A percentile compares a stretch with the other conserved stretches of the same genome.
Evolutionary conservation across 2,113 vertebrate genomes (phyloP).

Genomic region (Salvelinus namaycush): DNA sequence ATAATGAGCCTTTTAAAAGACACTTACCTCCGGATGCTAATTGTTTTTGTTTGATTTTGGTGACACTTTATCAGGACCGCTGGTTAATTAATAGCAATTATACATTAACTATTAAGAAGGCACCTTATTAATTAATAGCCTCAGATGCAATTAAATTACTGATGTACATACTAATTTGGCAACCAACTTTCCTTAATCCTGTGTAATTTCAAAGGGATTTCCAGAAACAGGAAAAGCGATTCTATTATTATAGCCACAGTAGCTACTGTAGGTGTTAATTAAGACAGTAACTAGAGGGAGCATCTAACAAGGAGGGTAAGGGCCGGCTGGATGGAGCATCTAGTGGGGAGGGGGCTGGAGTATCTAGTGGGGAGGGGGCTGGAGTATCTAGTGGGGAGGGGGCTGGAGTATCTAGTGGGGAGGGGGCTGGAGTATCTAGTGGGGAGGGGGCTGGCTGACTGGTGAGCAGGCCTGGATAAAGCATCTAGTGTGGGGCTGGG

Average conservation of each 20-base stretch:
- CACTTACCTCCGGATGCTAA: constrained; percentile 75
- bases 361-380: constrained; percentile 49
- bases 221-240: constrained; percentile 67
- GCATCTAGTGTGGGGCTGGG: too few species aligned
- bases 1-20: constrained; percentile 75
- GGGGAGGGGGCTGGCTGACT: too few species aligned
- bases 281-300: constrained; percentile 72
- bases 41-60: constrained; percentile 80
- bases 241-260: constrained; percentile 71
- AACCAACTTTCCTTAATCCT: constrained; percentile 83
- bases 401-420: too few species aligned
- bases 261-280: constrained; percentile 73
- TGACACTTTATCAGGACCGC: constrained; percentile 76
- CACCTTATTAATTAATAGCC: constrained; percentile 81
- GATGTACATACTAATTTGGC: constrained; percentile 80
- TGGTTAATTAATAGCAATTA: constrained; percentile 81
- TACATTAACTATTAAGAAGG: constrained; percentile 80
- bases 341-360: constrained; percentile 36
- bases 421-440: too few species aligned
- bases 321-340: constrained; percentile 1
- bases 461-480: too few species aligned
- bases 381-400: too few species aligned
- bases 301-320: constrained; percentile 43
- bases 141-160: constrained; percentile 83
- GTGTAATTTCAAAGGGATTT: constrained; percentile 83